Base-by-base conservation (phyloP, 2,797 vertebrate genomes). In the Pangasius djambal region DNA sequence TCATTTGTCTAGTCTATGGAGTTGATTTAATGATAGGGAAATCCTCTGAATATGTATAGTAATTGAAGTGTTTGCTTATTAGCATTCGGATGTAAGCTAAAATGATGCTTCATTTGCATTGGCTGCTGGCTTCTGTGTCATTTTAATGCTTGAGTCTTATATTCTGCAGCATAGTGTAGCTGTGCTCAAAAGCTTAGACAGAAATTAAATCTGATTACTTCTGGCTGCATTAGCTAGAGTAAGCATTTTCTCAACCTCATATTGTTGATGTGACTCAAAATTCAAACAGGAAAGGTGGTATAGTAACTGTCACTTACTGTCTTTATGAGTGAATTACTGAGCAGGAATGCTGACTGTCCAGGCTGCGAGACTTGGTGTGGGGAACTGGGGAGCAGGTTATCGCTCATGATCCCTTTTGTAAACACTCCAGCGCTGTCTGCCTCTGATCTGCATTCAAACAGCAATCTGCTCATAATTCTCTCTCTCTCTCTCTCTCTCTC, bases 331-430 rank as follows among this genome's bases (percentile, higher is more conserved):
- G 75, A 86, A 90, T 88, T 86, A 85, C 69, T 50, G 52, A 67
- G 55, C 31, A 34, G 85, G 67, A 74, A 78, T 89, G 87, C 88
- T 88, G 77, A 67, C 89, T 72, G 59, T 65, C 65, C 52, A 72
- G 79, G 65, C 40, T 44, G n/a, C 40, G 63, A 86, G 50, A 75
- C 82, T 84, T 90, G 86, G 86, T 61, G 74, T 44, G 44, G 70
- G 79, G 63, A 50, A 61, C 31, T n/a, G 63, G 77, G 74, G 55
- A 69, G 34, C 86, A 59, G 85, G 59, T 57, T 83, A 79, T 83
- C 81, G n/a, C 37, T 79, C 86, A 61, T 86, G 87, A 90, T 90
- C 83, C 89, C 78, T 89, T 89, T 89, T 91, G 90, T 87, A 90
- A 90, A 87, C 72, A 86, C 28, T 48, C 79, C 77, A 40, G 65